Evolutionary conservation across 1,140 invertebrate species (phyloP), one percentile per base, ranked within the genome.

Genomic region (Potamilus streckersoni): DNA sequence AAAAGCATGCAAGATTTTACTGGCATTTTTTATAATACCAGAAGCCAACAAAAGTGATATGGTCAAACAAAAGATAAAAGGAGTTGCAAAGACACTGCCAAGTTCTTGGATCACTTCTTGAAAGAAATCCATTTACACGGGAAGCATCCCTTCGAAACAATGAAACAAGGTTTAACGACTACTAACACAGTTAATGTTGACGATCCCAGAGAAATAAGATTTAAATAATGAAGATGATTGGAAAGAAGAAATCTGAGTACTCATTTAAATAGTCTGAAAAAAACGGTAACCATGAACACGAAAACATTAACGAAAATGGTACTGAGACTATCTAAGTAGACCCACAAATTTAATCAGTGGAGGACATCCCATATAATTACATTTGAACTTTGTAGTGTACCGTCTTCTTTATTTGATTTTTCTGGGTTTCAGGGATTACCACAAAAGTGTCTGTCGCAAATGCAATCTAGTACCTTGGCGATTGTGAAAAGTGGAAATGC

Each of bases 361-460:
- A 74, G 14, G 55, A 74, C n/a, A 27, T 67, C 49, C 2, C 71
- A 80, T 59, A 38, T 75, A 5, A 78, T 83, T 56, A 72, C 69
- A 65, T 83, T 69, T 73, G 82, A 82, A 69, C 56, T 83, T 16
- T 71, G 71, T 64, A 71, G 73, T 57, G 19, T 61, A 31, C 77
- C 74, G 19, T 61, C 71, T 15, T 63, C 80, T 27, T 65, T 82
- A 16, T 83, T 82, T 80, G 79, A 80, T n/a, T 16, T 63, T 16
- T 31, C 68, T 23, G 82, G 76, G 57, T 17, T 78, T 58, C 61
- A 68, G 27, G 64, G 74, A 69, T 59, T 72, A 58, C 66, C 74
- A 56, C 60, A 78, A 27, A 82, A 57, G 12, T 78, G n/a, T 4
- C 57, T 13, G 58, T 82, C 15, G 62, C 74, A 69, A 69, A 83